Evolutionary conservation across 2,888 invertebrate species (phyloP).

Genomic region (Lasioglossum villosulum): DNA sequence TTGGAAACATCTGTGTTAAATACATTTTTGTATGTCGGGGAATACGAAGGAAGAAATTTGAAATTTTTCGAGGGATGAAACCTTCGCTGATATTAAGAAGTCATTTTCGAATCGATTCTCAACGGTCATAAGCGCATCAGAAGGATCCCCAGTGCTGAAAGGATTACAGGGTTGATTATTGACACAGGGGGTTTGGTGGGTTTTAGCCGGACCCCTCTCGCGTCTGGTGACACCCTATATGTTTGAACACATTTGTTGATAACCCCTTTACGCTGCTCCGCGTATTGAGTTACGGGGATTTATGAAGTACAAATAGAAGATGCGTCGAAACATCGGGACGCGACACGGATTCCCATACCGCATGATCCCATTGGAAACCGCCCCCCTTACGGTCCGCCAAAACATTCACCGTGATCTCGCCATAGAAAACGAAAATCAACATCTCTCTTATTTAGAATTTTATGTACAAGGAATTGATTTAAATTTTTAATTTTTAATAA

Average conservation of each 20-base stretch:
- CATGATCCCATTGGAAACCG: constrained; percentile 13
- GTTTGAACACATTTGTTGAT: constrained; percentile 84
- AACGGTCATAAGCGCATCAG: constrained; percentile 79
- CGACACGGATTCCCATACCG: constrained; percentile 49
- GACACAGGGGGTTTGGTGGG: constrained; percentile 75
- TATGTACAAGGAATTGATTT: neutral
- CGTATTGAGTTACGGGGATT: constrained; percentile 76
- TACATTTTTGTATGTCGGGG: neutral
- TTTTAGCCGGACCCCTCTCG: constrained; percentile 59
- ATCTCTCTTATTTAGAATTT: no score
- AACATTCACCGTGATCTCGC: no score
- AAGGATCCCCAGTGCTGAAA: constrained; percentile 74
- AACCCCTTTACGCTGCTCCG: constrained; percentile 74
- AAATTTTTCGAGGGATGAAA: neutral
- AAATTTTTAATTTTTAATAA: neutral
- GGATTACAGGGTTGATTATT: constrained; percentile 80
- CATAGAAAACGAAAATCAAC: neutral
- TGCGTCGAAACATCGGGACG: constrained; percentile 56
- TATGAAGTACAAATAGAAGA: constrained; percentile 68
- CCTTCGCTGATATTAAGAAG: constrained; percentile 74
- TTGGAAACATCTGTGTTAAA: neutral
- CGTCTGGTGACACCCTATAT: constrained; percentile 81
- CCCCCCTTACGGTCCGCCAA: neutral
- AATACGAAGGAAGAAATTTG: neutral
- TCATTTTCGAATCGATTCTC: constrained; percentile 80